These are phyloP conservation scores for Semnornis frantzii DNA, from an alignment of 2,113 vertebrate species.

Conservation along the genomic window DNA sequence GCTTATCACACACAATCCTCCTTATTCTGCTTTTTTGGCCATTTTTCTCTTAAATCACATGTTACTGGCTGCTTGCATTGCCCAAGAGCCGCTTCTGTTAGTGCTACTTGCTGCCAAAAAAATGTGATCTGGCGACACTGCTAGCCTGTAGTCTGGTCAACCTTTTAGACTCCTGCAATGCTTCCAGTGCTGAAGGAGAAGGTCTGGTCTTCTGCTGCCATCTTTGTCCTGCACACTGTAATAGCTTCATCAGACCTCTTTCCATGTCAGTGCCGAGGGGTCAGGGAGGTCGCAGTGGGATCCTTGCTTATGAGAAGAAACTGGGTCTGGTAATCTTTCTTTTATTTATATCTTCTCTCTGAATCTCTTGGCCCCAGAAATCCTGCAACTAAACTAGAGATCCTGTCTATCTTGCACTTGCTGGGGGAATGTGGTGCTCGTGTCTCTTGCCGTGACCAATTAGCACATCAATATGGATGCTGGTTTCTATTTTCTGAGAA, in stretches of 20 bases:
- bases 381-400: not conserved
- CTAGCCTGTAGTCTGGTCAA: not conserved
- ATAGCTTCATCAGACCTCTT: not conserved
- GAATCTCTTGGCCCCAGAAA: not conserved
- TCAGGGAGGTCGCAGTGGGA: not conserved
- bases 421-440: rapidly evolving
- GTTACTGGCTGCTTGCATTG: not conserved
- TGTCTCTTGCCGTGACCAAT: not conserved
- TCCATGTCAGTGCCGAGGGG: not conserved
- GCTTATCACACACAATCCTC: slow-evolving; percentile 69
- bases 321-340: not conserved
- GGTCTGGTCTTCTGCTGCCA: slow-evolving; percentile 36
- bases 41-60: slow-evolving; percentile 14
- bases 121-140: not conserved
- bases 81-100: slow-evolving; percentile 28
- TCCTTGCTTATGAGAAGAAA: not conserved
- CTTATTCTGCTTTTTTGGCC: slow-evolving; percentile 38
- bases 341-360: not conserved
- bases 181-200: not conserved
- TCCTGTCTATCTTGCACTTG: not conserved
- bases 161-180: not conserved
- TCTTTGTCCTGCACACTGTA: not conserved
- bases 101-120: slow-evolving; percentile 5
- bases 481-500: not conserved
- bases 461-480: rapidly evolving